Evolutionary conservation across 2,797 vertebrate genomes (phyloP), one percentile per base, ranked within the genome.

Genomic region (Coregonus sp.): DNA sequence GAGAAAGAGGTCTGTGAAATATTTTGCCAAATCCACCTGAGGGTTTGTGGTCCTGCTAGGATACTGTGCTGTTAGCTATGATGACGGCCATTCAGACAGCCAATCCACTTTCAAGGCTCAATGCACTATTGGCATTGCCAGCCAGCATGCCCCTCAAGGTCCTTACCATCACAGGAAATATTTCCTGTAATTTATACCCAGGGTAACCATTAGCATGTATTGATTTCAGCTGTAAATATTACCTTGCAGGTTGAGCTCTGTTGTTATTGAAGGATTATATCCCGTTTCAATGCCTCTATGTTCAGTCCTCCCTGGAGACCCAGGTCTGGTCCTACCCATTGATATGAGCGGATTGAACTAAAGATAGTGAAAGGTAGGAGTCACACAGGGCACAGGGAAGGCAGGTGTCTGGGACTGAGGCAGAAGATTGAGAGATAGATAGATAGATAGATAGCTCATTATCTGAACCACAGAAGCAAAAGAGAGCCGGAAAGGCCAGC

Each of bases 401-500:
- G 65, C 11, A 67, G 31, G 29, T 35, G 12, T 47, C 40, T 47
- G 40, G 40, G 40, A 74, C 68, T 72, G 75, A 72, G 72, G 47
- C 65, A 56, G 56, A 73, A 16, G 72, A 25, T 52, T 52, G 37
- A 75, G 9, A 16, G 47, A 50, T 9, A 47, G 35, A 35, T 18
- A 73, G 72, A 66, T 18, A 67, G 70, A 31, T 20, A 73, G 72
- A 66, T 20, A 67, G 70, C 54, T 77, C 37, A 63, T 72, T 75
- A 79, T 72, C 25, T 75, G 59, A 72, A 47, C 51, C 18, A 16
- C 40, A 47, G 61, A 56, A 68, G 52, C 37, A 70, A 73, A 74
- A 47, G 59, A 51, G 72, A 77, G 71, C 61, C 51, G 70, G 47
- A 79, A 74, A 73, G 40, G 73, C 52, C 50, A 73, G 20, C 52